These are phyloP conservation scores for Ctenicera cuprea DNA, from an alignment of 2,888 invertebrate genomes.

Conservation along the genomic window DNA sequence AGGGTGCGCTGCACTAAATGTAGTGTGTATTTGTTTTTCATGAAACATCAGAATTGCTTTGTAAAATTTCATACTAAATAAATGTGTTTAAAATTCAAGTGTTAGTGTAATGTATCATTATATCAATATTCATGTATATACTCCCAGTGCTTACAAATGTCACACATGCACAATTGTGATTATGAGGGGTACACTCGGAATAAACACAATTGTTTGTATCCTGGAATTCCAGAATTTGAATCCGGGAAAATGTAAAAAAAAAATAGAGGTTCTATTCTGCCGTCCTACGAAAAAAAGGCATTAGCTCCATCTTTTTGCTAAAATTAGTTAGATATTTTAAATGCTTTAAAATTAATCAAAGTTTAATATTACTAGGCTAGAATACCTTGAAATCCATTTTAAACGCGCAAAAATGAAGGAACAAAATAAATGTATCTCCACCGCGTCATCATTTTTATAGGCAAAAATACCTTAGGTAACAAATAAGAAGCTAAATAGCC, in stretches of 20 bases:
- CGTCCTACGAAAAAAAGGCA: too few relatives aligned
- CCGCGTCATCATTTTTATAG: too few relatives aligned
- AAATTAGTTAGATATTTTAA: too few relatives aligned
- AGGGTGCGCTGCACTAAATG: constrained; percentile 3
- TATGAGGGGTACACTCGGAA: not conserved
- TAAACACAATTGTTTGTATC: not conserved
- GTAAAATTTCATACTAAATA: constrained; percentile 6
- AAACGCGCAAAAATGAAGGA: not conserved
- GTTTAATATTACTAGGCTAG: constrained; percentile 1
- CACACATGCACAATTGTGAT: constrained; percentile 5
- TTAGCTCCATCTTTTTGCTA: too few relatives aligned
- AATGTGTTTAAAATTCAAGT: not conserved
- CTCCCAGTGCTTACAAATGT: not conserved
- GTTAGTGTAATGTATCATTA: not conserved
- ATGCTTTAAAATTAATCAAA: not conserved
- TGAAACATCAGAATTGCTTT: not conserved
- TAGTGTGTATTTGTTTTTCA: constrained; percentile 1
- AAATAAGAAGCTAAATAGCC: too few relatives aligned
- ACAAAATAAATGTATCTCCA: too few relatives aligned
- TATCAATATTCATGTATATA: not conserved
- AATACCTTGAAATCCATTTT: constrained; percentile 2
- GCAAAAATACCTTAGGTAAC: too few relatives aligned
- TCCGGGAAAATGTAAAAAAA: not conserved
- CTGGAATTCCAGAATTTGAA: not conserved
- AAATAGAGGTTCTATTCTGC: not conserved